Base-by-base conservation (phyloP, 2,113 vertebrate species). In the Picathartes gymnocephalus region DNA sequence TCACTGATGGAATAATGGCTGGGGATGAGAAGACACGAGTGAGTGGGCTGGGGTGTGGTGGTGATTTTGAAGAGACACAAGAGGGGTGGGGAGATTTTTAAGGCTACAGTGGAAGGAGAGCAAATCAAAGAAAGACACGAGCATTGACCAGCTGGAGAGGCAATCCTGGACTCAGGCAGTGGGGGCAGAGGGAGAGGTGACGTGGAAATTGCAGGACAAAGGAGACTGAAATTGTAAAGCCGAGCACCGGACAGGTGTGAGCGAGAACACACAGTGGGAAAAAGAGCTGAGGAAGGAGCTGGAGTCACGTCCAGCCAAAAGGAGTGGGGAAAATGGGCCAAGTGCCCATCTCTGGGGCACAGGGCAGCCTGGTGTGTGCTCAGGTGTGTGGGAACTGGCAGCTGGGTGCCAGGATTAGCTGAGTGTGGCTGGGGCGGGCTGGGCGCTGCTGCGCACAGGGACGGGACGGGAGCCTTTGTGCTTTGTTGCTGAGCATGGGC, bases 401-500 rank as follows among this genome's bases (percentile, higher is more conserved):
- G 87, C 88, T 40, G 90, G 45, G 9, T 47, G 48, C 9, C 42
- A 24, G 83, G 94, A 96, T 90, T 61, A 96, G 96, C 92, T 72
- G 90, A 25, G 2, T 19, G 91, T 48, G 45, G 33, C 90, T 2
- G 91, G 93, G 97, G 93, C 33, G 57, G 88, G 89, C 61, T 88
- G 9, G 72, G 97, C 96, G 87, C 94, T 96, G 71, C 73, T 96
- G 71, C 73, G 3, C 80, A 18, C 44, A 6, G 44, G 81, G 92
- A 92, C 95, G 93, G 96, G 25, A 30, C 42, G 14, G 92, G 53
- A 96, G 89, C 94, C 96, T 98, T 97, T 98, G 98, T 98, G 97
- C 95, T 96, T 96, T 96, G 94, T 96, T 98, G 98, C 98, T 98
- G 98, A 98, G 97, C 96, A 90, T 6, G 86, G 94, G 93, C 60